Conservation (phyloP, 2,888 invertebrate genomes). For the Rapana venosa region DNA sequence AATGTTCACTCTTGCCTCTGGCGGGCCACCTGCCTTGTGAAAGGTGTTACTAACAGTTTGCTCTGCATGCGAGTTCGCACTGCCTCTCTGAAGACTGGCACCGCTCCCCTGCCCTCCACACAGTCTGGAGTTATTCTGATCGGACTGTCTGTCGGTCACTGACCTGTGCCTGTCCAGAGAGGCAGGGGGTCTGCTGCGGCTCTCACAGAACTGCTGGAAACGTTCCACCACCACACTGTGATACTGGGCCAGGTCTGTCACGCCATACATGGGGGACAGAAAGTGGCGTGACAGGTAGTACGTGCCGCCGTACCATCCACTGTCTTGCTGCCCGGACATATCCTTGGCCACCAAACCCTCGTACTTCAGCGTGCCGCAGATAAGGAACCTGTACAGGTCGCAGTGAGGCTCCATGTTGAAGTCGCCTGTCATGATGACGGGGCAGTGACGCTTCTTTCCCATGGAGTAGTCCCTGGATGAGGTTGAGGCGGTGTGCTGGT, state of each 20-base stretch:
- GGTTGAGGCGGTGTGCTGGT: not conserved
- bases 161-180: not conserved
- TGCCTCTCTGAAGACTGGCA: not conserved
- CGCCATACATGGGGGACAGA: constrained; percentile 77
- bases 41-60: too few species aligned
- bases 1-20: too few species aligned
- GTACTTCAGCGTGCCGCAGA: constrained; percentile 82
- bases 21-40: too few species aligned
- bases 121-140: not conserved
- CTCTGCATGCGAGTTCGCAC: not conserved
- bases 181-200: too few species aligned
- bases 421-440: constrained; percentile 94
- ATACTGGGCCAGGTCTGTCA: constrained; percentile 80
- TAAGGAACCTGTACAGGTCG: constrained; percentile 85
- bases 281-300: constrained; percentile 49
- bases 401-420: constrained; percentile 90
- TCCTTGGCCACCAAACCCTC: constrained; percentile 66
- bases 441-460: constrained; percentile 82
- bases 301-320: constrained; percentile 57
- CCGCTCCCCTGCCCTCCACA: not conserved
- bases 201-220: not conserved
- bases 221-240: not conserved
- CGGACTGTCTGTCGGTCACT: not conserved
- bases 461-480: not conserved
- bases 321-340: constrained; percentile 78